Evolutionary conservation across 2,888 invertebrate genomes (phyloP).

Genomic region (Caradrina clavipalpis): DNA sequence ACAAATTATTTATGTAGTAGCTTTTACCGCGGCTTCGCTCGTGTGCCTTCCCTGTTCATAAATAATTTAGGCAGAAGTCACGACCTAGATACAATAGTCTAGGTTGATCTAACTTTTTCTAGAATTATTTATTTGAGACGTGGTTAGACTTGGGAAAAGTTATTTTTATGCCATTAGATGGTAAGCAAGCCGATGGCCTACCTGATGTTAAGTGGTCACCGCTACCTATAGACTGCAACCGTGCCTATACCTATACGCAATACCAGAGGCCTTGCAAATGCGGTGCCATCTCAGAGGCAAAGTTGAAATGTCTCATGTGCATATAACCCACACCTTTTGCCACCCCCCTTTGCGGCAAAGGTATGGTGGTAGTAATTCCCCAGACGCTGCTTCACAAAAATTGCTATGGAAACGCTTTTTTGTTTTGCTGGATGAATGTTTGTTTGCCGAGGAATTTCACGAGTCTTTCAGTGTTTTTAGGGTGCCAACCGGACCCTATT

Average conservation of each 20-base stretch:
- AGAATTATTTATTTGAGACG: constrained; percentile 14
- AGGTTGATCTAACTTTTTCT: constrained; percentile 12
- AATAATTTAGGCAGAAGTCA: constrained; percentile 43
- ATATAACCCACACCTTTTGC: too few relatives aligned
- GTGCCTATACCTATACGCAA: too few relatives aligned
- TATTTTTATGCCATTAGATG: too few relatives aligned
- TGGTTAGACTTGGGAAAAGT: not conserved
- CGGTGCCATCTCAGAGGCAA: too few relatives aligned
- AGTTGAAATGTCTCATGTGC: too few relatives aligned
- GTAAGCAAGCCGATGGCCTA: too few relatives aligned
- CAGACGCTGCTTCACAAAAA: too few relatives aligned
- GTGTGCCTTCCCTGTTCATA: constrained; percentile 25
- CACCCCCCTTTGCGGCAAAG: too few relatives aligned
- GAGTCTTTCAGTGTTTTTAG: not conserved
- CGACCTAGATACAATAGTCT: constrained; percentile 23
- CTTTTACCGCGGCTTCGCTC: constrained; percentile 13
- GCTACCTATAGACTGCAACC: too few relatives aligned
- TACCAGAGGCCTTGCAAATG: too few relatives aligned
- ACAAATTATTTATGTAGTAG: constrained; percentile 29
- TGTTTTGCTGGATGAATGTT: not conserved
- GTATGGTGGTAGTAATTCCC: too few relatives aligned
- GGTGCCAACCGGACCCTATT: not conserved
- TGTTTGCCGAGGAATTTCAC: not conserved
- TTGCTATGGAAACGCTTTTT: not conserved
- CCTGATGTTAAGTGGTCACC: too few relatives aligned